Evolutionary conservation across 2,888 invertebrate genomes (phyloP).

Genomic region (Eilema caniola): DNA sequence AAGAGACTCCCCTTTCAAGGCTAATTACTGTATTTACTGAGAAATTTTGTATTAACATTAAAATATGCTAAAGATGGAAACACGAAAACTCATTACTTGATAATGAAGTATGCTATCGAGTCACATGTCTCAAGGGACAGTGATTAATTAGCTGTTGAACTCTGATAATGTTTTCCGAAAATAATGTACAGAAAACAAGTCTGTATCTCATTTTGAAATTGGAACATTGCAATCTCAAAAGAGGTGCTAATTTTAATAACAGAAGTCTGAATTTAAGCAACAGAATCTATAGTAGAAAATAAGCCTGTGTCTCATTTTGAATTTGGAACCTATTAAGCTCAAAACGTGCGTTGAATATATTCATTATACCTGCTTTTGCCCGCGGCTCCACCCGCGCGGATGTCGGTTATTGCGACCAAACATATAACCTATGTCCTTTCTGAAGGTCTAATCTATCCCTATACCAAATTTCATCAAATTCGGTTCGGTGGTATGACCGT

Average conservation of each 20-base stretch:
- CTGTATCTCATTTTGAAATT: neutral
- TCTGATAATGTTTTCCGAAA: neutral
- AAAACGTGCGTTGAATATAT: neutral
- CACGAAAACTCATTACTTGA: slow-evolving; percentile 35
- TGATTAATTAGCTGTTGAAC: slow-evolving; percentile 33
- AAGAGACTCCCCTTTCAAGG: slow-evolving; percentile 17
- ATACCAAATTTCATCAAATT: too few relatives aligned
- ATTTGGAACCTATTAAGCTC: neutral
- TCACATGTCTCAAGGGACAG: slow-evolving; percentile 32
- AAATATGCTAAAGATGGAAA: slow-evolving; percentile 20
- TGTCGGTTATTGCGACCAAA: too few relatives aligned
- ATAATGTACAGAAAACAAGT: neutral
- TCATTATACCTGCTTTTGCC: too few relatives aligned
- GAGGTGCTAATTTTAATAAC: neutral
- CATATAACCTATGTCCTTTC: too few relatives aligned
- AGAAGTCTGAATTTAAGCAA: neutral
- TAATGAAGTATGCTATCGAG: slow-evolving; percentile 38
- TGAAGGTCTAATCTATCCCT: too few relatives aligned
- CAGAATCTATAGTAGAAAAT: neutral
- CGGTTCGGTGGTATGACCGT: too few relatives aligned
- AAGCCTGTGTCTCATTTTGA: neutral
- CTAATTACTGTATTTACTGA: slow-evolving; percentile 27
- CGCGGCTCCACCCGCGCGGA: too few relatives aligned
- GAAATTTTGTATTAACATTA: slow-evolving; percentile 27
- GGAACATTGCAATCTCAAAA: neutral